These are phyloP conservation scores for Fistularia tabacaria DNA, from an alignment of 2,797 vertebrate genomes.

Conservation along the genomic window DNA sequence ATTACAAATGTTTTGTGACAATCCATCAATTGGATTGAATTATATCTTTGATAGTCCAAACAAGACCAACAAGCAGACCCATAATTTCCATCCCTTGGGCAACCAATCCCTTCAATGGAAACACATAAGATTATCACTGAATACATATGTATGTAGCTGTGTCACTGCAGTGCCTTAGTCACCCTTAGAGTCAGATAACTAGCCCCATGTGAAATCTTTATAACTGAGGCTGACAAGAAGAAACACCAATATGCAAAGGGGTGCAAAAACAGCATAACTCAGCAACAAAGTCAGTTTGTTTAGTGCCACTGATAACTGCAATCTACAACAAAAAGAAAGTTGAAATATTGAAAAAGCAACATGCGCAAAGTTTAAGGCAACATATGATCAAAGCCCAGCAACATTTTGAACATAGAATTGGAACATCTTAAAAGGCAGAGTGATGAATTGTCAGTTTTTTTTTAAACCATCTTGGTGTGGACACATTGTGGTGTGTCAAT, in stretches of 20 bases:
- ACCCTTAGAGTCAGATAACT: too few species aligned
- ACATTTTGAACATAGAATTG: constrained; percentile 53
- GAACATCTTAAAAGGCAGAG: constrained; percentile 39
- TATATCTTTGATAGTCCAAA: too few species aligned
- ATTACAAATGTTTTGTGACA: background rate
- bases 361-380: constrained; percentile 21
- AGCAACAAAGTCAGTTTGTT: constrained; percentile 24
- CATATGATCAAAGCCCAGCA: constrained; percentile 42
- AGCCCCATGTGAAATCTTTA: too few species aligned
- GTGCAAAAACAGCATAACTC: constrained; percentile 1
- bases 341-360: constrained; percentile 16
- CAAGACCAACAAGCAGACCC: too few species aligned
- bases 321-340: constrained; percentile 28
- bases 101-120: too few species aligned
- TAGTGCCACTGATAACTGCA: constrained; percentile 22
- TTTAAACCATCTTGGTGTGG: constrained; percentile 15
- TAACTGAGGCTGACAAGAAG: constrained; percentile 7
- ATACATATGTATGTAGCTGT: background rate
- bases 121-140: constrained; percentile 6
- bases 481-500: too few species aligned
- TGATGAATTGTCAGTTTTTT: constrained; percentile 35
- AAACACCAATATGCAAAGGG: background rate
- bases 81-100: too few species aligned
- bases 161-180: background rate
- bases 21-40: background rate